Percentiles rank a stretch among this genome's conserved stretches.
phyloP scores from a whole-genome alignment of 2,113 vertebrate species.

The Numenius arquata region DNA sequence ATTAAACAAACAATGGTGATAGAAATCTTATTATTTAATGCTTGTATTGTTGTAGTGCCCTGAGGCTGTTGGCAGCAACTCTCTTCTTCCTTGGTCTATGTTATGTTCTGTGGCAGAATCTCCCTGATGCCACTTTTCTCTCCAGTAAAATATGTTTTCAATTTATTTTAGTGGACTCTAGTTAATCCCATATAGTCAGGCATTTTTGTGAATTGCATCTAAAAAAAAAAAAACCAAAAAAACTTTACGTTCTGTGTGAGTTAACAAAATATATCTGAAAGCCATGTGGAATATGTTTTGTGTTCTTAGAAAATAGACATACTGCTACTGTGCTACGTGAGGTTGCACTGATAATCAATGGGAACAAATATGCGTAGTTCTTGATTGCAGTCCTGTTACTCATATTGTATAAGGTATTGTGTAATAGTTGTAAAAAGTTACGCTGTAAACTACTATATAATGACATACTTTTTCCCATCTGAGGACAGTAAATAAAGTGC shows the following conservation, averaged over 20 bases:
- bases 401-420: not conserved
- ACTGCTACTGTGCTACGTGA: not conserved
- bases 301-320: not conserved
- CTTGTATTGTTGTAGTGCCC: conserved; percentile 18
- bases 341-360: not conserved
- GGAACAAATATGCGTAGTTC: not conserved
- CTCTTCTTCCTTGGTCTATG: not conserved
- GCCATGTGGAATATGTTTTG: not conserved
- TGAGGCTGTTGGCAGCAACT: conserved; percentile 10
- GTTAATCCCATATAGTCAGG: not conserved
- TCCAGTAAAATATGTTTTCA: not conserved
- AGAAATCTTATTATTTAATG: conserved; percentile 54
- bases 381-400: not conserved
- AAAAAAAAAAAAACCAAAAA: not conserved
- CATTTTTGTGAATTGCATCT: not conserved
- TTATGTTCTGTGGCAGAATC: not conserved
- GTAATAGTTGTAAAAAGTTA: not conserved
- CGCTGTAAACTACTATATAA: not conserved
- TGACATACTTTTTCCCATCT: not conserved
- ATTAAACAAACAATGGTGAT: conserved; percentile 52
- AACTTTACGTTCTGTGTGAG: not conserved
- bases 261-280: not conserved
- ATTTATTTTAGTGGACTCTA: not conserved
- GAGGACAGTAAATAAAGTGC: not conserved
- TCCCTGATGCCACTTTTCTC: not conserved